These are phyloP conservation scores for Volucella inflata DNA, from an alignment of 2,888 invertebrate species.

Conservation along the genomic window DNA sequence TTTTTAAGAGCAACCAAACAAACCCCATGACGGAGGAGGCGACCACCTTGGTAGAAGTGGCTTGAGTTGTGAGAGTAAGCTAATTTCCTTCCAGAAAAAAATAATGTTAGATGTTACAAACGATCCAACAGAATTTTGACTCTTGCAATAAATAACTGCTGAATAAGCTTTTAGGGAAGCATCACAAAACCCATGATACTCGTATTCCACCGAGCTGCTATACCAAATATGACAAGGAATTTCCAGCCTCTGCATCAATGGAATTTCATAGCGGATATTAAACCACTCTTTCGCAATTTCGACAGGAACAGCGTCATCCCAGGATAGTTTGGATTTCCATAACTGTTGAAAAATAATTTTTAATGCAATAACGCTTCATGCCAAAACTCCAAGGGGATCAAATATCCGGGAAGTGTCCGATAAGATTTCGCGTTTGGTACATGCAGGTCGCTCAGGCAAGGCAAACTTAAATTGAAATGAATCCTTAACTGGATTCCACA, in stretches of 20 bases:
- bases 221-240: neutral
- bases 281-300: neutral
- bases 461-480: neutral
- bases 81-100: neutral
- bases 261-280: neutral
- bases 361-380: neutral
- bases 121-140: neutral
- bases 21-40: conserved; percentile 2
- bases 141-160: neutral
- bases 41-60: no score
- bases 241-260: neutral
- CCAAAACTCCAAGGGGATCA: neutral
- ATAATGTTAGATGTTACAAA: neutral
- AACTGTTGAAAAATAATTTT: neutral
- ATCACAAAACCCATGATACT: neutral
- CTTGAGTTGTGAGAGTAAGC: no score
- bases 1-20: neutral
- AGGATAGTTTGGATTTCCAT: neutral
- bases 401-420: neutral
- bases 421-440: neutral
- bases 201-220: neutral
- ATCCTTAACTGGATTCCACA: neutral
- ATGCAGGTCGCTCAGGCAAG: no score
- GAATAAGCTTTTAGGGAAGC: neutral
- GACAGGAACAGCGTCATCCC: neutral